Conservation (phyloP, 2,888 invertebrate genomes). For the Serripes groenlandicus region DNA sequence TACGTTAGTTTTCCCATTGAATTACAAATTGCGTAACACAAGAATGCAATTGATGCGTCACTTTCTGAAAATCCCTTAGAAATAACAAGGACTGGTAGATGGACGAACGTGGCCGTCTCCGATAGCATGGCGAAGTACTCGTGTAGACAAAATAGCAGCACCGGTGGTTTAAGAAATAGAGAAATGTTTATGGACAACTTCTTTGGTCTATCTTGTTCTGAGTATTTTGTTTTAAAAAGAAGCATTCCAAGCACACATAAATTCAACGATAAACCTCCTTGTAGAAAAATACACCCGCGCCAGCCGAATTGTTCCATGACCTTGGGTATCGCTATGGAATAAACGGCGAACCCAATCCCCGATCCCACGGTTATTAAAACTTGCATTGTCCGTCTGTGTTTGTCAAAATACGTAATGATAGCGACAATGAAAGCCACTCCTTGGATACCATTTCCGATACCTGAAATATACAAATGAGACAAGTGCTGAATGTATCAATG, state of each 20-base stretch:
- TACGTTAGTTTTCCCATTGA: background rate
- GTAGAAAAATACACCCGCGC: conserved; percentile 42
- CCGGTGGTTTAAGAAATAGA: background rate
- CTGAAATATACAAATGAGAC: background rate
- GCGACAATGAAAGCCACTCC: conserved; percentile 1
- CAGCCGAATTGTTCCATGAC: conserved; percentile 30
- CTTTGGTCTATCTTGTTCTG: background rate
- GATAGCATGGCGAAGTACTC: conserved; percentile 42
- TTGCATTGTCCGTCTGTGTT: conserved; percentile 24
- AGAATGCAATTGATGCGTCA: background rate
- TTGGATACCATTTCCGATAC: conserved; percentile 16
- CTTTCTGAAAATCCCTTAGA: conserved; percentile 12
- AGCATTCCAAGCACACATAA: conserved; percentile 35
- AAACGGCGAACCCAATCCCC: conserved; percentile 49
- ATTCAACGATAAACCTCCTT: conserved; percentile 55
- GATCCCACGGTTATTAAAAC: conserved; percentile 41
- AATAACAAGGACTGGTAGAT: conserved; percentile 44
- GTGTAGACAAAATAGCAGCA: conserved; percentile 34
- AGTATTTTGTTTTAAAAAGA: conserved; percentile 29
- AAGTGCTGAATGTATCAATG: too few species aligned
- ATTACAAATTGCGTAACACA: conserved; percentile 3
- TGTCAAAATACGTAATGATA: conserved; percentile 13
- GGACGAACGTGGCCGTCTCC: conserved; percentile 42
- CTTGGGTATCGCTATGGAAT: conserved; percentile 39
- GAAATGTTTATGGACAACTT: conserved; percentile 6